A percentile compares a stretch with the other conserved stretches of the same genome.
Conservation (phyloP, 2,113 vertebrate genomes). For the Chinchilla lanigera region DNA sequence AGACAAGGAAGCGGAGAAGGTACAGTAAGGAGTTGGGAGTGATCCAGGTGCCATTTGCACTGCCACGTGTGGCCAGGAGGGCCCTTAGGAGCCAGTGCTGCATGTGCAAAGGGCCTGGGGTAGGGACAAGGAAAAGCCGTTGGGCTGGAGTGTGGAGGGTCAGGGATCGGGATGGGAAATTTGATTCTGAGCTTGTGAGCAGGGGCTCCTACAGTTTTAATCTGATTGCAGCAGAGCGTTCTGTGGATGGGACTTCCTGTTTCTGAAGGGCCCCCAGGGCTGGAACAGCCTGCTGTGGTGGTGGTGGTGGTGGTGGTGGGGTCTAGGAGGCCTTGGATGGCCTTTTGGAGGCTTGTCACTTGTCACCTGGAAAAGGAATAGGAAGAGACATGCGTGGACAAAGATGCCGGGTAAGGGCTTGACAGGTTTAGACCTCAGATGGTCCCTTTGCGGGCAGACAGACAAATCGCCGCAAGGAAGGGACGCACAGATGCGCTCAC, state of each 20-base stretch:
- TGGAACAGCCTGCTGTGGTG: background rate
- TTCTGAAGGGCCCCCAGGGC: background rate
- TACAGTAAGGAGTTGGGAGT: rapidly evolving
- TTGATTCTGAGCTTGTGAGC: rapidly evolving
- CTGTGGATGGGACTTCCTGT: background rate
- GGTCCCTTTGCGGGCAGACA: background rate
- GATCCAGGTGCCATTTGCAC: rapidly evolving
- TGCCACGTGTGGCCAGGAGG: background rate
- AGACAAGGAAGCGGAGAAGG: background rate
- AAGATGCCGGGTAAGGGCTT: background rate
- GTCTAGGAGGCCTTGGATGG: background rate
- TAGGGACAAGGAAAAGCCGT: background rate
- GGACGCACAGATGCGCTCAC: rapidly evolving
- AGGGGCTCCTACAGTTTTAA: background rate
- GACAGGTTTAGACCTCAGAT: background rate
- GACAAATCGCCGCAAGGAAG: background rate
- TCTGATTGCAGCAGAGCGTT: background rate
- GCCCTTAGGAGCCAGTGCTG: no score
- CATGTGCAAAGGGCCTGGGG: background rate
- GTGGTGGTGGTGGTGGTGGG: rapidly evolving
- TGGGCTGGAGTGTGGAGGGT: background rate
- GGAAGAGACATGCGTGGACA: background rate
- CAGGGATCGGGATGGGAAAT: no score
- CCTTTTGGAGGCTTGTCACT: background rate
- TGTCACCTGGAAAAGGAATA: background rate